Evolutionary conservation across 2,888 invertebrate species (phyloP), one percentile per base, ranked within the genome.

Genomic region (Tipula vernalis): DNA sequence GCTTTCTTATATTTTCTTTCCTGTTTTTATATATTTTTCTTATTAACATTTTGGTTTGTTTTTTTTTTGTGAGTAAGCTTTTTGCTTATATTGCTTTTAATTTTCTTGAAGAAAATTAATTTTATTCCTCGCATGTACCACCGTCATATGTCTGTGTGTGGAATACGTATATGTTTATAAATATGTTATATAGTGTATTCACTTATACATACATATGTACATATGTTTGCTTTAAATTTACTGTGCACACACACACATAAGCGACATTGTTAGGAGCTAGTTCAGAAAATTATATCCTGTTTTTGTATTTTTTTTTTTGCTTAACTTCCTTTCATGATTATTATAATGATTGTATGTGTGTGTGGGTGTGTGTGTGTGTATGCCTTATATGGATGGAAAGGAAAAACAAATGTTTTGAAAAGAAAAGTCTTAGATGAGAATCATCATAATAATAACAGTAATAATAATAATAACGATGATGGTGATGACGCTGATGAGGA

Each of bases 91-190:
- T 71, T 12, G 71, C 71, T 71, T 71, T 71, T 71, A 71, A 71
- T 71, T 71, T 71, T 71, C 71, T 71, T 71, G 71, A 71, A 71
- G 71, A 71, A 71, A 71, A 71, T 71, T 71, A 71, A 71, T 71
- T 71, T 71, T 28, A 71, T 71, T 71, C 71, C 28, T 71, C 71
- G 18, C 71, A 71, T 71, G 71, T 71, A 71, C 71, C 71, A 71
- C 15, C 36, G 8, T 84, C 84, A 84, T 84, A 84, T 84, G 39
- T n/a, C 15, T 84, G 39, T 84, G 28, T 84, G 5, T 84, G 3
- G 15, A 39, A 39, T 84, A 8, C 39, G 41, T 84, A 5, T 39
- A n/a, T 84, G 28, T 28, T 28, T 28, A 28, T 28, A 2, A 28
- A 28, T 28, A 28, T n/a, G n/a, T n/a, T n/a, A n/a, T 28, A 28